Conservation (phyloP, 2,797 vertebrate genomes). For the Anguilla anguilla region DNA sequence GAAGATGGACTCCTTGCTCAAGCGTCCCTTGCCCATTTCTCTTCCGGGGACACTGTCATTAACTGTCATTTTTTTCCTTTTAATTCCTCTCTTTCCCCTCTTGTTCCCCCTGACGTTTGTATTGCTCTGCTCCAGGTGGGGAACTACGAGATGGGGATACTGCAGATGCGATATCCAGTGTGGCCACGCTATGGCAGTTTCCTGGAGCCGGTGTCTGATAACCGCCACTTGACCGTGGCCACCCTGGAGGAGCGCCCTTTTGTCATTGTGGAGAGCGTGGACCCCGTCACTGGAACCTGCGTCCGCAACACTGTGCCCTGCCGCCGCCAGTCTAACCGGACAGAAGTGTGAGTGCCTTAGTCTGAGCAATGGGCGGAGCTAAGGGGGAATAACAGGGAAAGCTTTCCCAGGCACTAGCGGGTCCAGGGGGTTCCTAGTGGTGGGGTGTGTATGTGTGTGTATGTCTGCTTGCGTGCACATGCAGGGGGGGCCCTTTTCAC, state of each 20-base stretch:
- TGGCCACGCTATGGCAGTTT: constrained; percentile 93
- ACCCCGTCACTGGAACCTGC: constrained; percentile 86
- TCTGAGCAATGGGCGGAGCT: neutral
- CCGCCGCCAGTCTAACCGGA: constrained; percentile 90
- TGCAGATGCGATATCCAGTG: constrained; percentile 94
- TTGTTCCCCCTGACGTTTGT: constrained; percentile 10
- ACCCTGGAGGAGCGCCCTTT: constrained; percentile 95
- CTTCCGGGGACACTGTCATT: neutral
- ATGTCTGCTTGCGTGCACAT: neutral
- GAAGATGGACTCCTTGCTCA: neutral
- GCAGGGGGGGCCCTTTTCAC: neutral
- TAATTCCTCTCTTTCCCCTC: neutral
- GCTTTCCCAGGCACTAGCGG: neutral
- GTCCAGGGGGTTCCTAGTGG: neutral
- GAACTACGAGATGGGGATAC: constrained; percentile 85
- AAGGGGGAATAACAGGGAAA: neutral
- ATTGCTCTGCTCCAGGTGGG: constrained; percentile 80
- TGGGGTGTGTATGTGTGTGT: neutral
- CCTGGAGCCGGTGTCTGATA: constrained; percentile 88
- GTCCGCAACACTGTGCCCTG: constrained; percentile 96
- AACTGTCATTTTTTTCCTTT: neutral
- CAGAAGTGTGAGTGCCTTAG: constrained; percentile 68
- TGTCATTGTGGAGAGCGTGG: constrained; percentile 93
- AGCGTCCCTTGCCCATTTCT: neutral
- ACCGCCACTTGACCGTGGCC: constrained; percentile 91